Evolutionary conservation across 1,140 invertebrate species (phyloP).

Genomic region (Leguminivora glycinivorella): DNA sequence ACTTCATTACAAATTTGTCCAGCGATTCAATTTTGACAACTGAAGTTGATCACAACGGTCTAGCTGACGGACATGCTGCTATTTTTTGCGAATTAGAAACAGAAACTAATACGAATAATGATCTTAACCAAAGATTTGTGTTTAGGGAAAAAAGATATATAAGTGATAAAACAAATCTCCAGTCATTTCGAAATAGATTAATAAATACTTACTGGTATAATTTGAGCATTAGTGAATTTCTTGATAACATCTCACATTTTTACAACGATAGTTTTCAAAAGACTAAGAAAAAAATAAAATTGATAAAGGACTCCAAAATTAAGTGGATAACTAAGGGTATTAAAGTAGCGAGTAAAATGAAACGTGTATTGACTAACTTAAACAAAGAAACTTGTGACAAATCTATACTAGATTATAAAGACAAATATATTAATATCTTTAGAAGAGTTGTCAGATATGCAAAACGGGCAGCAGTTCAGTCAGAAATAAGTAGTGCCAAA

Average conservation of each 20-base stretch:
- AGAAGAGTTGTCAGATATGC: constrained; percentile 7
- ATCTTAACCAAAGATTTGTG: neutral
- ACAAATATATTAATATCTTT: constrained; percentile 1
- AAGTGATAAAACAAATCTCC: neutral
- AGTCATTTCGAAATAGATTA: neutral
- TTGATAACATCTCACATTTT: neutral
- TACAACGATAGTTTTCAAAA: neutral
- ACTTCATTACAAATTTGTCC: constrained; percentile 14
- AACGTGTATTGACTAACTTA: neutral
- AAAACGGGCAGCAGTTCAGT: neutral
- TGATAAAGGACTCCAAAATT: neutral
- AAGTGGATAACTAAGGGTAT: constrained; percentile 30
- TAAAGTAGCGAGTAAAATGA: constrained; percentile 20
- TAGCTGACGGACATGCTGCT: constrained; percentile 21
- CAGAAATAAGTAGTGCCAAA: neutral
- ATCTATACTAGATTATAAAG: neutral
- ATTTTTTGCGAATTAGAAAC: neutral
- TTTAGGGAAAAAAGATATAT: neutral
- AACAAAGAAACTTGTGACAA: neutral
- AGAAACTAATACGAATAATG: neutral
- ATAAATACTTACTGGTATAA: neutral
- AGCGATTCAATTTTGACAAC: neutral
- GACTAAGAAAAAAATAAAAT: constrained; percentile 20
- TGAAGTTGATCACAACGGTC: constrained; percentile 18
- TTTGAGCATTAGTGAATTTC: constrained; percentile 3